Evolutionary conservation across 2,888 invertebrate species (phyloP), one percentile per base, ranked within the genome.

Genomic region (Psylliodes chrysocephalus): DNA sequence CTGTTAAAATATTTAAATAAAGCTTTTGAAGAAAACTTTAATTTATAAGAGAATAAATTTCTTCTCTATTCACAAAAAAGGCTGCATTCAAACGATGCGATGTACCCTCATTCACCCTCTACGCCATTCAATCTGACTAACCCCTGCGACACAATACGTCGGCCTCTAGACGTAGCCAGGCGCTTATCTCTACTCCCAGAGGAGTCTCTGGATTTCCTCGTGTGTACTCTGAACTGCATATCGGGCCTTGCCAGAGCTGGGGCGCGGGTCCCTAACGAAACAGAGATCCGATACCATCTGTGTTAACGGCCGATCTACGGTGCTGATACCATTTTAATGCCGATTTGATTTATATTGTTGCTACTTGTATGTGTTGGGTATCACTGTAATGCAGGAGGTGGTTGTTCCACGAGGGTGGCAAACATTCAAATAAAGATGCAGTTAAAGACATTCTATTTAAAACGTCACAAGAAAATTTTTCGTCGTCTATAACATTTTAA

Each of bases 281-380:
- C 28, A 59, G 28, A 42, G 60, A 46, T 64, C 64, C 67, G 80
- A 81, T 81, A 80, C 77, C 79, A 81, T 81, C 81, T 81, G 80
- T 77, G 80, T 81, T 81, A 80, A 81, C 80, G 79, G 76, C 72
- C 77, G 81, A 81, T 81, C 77, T 78, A 73, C 73, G 75, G 66
- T 72, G 69, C 75, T 75, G 79, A 81, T 80, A 80, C 73, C 72
- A 75, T 75, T 77, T 76, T 78, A 79, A 79, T 79, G 77, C 77
- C 78, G 74, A 75, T 80, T 79, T 81, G 80, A 81, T 81, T 81
- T 81, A 81, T 80, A 64, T 69, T 68, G 64, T 60, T 64, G 60
- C 64, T 55, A 33, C 35, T 25, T 30, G 47, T 28, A 30, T 49
- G 59, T 49, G 25, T 40, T 59, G 38, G 49, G 18, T 49, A 51